A percentile compares a stretch with the other conserved stretches of the same genome.
phyloP scores from a whole-genome alignment of 2,888 invertebrate species.

The Eurytoma adleriae region DNA sequence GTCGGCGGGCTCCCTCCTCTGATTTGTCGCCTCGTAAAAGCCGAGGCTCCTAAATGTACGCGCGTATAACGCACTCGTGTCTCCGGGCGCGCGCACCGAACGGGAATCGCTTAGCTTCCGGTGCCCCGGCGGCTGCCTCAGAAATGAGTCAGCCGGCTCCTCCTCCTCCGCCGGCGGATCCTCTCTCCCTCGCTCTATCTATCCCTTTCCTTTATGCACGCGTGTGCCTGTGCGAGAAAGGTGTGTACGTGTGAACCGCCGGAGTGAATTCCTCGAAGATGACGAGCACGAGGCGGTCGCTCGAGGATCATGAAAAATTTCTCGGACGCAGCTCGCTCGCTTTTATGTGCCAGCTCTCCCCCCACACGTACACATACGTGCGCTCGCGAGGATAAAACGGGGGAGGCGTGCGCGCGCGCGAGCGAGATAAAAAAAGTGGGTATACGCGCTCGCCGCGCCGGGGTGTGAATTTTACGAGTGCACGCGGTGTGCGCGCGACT shows the following conservation, averaged over 20 bases:
- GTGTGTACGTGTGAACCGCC: neutral
- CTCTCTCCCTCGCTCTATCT: conserved; percentile 13
- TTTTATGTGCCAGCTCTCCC: neutral
- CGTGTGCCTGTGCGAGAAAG: neutral
- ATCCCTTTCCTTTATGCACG: neutral
- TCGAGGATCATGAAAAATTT: conserved; percentile 49
- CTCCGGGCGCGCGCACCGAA: conserved; percentile 13
- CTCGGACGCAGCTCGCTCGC: conserved; percentile 2
- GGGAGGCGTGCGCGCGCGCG: conserved; percentile 2
- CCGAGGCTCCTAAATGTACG: neutral
- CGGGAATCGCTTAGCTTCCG: conserved; percentile 55
- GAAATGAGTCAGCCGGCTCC: conserved; percentile 52
- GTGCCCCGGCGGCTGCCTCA: conserved; percentile 51
- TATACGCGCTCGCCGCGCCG: neutral
- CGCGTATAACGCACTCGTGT: neutral
- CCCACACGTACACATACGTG: neutral
- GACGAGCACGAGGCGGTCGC: conserved; percentile 37
- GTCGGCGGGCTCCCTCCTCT: neutral
- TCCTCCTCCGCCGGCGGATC: neutral
- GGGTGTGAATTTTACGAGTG: conserved; percentile 41
- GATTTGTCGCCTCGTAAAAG: conserved; percentile 52
- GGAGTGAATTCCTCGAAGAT: conserved; percentile 54
- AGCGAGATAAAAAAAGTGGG: neutral
- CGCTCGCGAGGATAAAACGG: neutral
- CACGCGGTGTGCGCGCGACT: neutral